A percentile compares a stretch with the other conserved stretches of the same genome.
Conservation (phyloP, 2,113 vertebrate genomes). For the Tychaedon coryphoeus region DNA sequence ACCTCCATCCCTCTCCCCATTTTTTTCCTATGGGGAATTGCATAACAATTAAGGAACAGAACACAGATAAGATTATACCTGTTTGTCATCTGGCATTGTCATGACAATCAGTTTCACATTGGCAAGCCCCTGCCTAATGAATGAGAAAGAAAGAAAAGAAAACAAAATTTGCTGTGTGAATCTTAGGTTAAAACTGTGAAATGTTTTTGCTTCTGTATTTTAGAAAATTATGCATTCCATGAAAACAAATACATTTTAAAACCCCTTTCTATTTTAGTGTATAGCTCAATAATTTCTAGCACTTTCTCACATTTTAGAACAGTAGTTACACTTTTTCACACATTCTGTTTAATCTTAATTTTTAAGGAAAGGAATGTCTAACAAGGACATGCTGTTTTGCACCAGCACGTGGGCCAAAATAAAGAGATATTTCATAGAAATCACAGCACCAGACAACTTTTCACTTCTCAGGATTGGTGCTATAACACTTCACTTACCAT, state of each 20-base stretch:
- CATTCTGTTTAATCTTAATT: neutral
- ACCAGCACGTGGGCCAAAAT: neutral
- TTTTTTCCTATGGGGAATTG: neutral
- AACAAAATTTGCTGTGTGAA: neutral
- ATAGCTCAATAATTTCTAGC: neutral
- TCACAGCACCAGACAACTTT: neutral
- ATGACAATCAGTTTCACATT: slow-evolving; percentile 87
- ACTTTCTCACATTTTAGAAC: neutral
- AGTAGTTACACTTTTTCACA: neutral
- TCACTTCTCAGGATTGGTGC: neutral
- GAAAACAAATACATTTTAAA: neutral
- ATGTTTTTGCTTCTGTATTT: neutral
- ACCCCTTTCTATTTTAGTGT: neutral
- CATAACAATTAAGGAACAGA: neutral
- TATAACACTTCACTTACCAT: slow-evolving; percentile 50
- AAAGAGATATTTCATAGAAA: neutral
- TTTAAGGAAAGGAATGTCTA: neutral
- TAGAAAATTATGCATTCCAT: neutral
- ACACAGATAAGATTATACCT: slow-evolving; percentile 67
- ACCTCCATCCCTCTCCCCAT: neutral
- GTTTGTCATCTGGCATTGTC: slow-evolving; percentile 70
- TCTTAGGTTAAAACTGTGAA: neutral
- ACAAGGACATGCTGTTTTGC: neutral
- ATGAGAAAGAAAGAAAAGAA: neutral
- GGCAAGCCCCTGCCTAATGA: slow-evolving; percentile 80